Percentiles rank a stretch among this genome's conserved stretches.
These are phyloP conservation scores for Epicauta chinensis DNA, from an alignment of 1,140 invertebrate genomes.

Conservation along the genomic window DNA sequence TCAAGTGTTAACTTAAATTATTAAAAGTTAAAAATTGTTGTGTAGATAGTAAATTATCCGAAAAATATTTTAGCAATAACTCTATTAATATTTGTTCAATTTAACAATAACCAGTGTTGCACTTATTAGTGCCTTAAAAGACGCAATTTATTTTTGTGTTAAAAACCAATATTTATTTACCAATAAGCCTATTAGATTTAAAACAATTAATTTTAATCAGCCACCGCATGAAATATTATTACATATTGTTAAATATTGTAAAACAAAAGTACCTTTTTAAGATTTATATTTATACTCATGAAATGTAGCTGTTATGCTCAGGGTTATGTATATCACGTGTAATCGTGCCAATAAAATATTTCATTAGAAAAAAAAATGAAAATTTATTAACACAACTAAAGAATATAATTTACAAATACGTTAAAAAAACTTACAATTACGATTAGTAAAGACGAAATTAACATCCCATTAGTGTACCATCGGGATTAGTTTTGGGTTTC, in stretches of 20 bases:
- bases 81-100: slow-evolving; percentile 11
- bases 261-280: slow-evolving; percentile 7
- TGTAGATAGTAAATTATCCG: no score
- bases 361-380: not conserved
- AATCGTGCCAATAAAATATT: slow-evolving; percentile 18
- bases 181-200: slow-evolving; percentile 2
- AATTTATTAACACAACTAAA: no score
- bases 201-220: not conserved
- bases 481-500: slow-evolving; percentile 53
- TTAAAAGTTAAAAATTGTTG: no score
- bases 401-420: not conserved
- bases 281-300: slow-evolving; percentile 4
- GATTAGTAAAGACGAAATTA: slow-evolving; percentile 2
- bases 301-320: slow-evolving; percentile 14
- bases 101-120: slow-evolving; percentile 5
- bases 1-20: no score
- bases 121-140: slow-evolving; percentile 14
- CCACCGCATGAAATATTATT: no score
- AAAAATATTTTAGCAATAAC: slow-evolving; percentile 7
- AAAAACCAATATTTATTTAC: not conserved
- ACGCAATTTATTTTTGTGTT: no score
- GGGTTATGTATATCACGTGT: slow-evolving; percentile 12
- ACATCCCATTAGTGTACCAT: slow-evolving; percentile 50
- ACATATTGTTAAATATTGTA: slow-evolving; percentile 1
- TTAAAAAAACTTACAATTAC: not conserved